Base-by-base conservation (phyloP, 1,140 invertebrate genomes). In the Anastrepha ludens region DNA sequence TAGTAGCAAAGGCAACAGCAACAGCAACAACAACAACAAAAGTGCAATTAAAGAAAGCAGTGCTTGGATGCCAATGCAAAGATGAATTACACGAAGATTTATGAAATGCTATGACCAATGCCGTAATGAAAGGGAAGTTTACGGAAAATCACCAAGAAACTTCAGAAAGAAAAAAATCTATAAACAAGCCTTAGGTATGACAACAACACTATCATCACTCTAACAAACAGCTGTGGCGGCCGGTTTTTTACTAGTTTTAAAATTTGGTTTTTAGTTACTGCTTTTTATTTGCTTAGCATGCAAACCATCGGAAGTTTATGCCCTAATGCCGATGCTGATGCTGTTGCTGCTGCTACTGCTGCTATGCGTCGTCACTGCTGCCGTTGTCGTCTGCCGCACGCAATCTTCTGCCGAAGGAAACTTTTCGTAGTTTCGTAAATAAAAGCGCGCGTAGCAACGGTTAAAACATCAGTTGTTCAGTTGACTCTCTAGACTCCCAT, bases 381-480 rank as follows among this genome's bases (percentile, higher is more conserved):
- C 39, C 39, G 67, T 74, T 74, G 67, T 20, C 74, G 74, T 47
- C 44, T 81, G n/a, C 8, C 74, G 74, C 74, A 55, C 50, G 44
- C 74, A 9, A 55, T 0, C 7, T 41, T 15, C n/a, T 29, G 47
- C 74, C 4, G 47, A 15, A 15, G 47, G 15, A 58, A 11, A 55
- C 74, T 17, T 67, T 4, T 44, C 41, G 9, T 55, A 6, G 47
- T 81, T 58, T 81, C 47, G 74, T 47, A 81, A 58, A 81, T 81
- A 81, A 81, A 81, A 17, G 7, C 74, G 47, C 20, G 17, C 74
- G 17, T 50, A 20, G 74, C 74, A 81, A 20, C 8, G 47, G 20
- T 81, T 50, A 55, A 29, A 81, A 41, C 74, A 81, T 81, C 74
- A 81, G 74, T 81, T 81, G 74, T 81, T 81, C 17, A 29, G 50